Conservation (phyloP, 1,140 invertebrate species). For the Zaprionus capensis region DNA sequence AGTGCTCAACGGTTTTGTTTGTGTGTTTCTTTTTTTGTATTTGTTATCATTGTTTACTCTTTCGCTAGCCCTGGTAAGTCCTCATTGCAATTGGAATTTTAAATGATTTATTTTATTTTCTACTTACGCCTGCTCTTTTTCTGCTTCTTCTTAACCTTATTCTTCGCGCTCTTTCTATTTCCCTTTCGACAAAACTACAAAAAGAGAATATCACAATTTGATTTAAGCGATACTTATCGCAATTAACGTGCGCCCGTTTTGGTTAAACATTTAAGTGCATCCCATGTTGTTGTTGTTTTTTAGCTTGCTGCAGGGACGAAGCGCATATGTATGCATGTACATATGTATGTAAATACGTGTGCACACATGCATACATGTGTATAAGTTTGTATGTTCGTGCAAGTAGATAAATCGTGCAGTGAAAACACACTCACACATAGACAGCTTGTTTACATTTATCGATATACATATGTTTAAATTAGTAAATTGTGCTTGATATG, state of each 20-base stretch:
- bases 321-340: neutral
- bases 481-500: neutral
- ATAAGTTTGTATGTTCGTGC: neutral
- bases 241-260: conserved; percentile 46
- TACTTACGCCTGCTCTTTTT: conserved; percentile 67
- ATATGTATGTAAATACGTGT: neutral
- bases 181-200: conserved; percentile 78
- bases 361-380: too few species aligned
- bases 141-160: conserved; percentile 66
- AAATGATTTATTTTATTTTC: neutral
- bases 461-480: neutral
- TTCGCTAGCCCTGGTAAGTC: conserved; percentile 33
- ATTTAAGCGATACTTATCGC: conserved; percentile 10
- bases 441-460: neutral
- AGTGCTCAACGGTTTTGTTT: conserved; percentile 2
- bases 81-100: neutral
- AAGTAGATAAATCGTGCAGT: neutral
- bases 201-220: conserved; percentile 45
- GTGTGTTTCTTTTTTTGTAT: neutral
- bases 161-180: conserved; percentile 70
- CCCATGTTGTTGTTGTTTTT: conserved; percentile 15
- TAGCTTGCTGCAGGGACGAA: neutral
- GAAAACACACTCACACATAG: conserved; percentile 1
- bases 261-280: conserved; percentile 44
- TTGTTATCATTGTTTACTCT: neutral